Base-by-base conservation (phyloP, 2,888 invertebrate species). In the Agonopterix subpropinquella region DNA sequence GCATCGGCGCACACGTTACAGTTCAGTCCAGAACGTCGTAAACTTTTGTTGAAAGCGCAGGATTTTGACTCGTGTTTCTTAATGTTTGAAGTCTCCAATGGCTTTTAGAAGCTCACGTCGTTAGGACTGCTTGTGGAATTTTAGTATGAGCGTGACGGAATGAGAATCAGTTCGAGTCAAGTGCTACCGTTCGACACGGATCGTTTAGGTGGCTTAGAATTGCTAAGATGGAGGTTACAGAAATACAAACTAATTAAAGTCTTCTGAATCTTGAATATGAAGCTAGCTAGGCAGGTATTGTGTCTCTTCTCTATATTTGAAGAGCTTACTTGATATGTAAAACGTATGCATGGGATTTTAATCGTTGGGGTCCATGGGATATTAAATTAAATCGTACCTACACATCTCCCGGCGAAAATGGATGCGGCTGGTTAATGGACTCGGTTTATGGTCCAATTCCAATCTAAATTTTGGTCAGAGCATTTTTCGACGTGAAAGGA, bases 161-260 rank as follows among this genome's bases (percentile, higher is more conserved):
- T 73, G 67, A 59, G 66, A 66, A 65, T 67, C 63, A 64, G 67
- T 68, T 64, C 57, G 39, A 64, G 64, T 65, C 66, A 66, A 67
- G 70, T 66, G 70, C 72, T 69, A 67, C 71, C 64, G 72, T 70
- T 72, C 56, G 64, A 64, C 62, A 64, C 59, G 61, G 62, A 61
- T 64, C 61, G 60, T 64, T 61, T 57, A 59, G 54, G 65, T 61
- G 56, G 53, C 56, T 60, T 53, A 39, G 44, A 48, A 47, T 48
- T 49, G 50, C 48, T 39, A 11, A 39, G 48, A 50, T 48, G 47
- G 28, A 28, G 28, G 28, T 28, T 28, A 28, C 28, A 28, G 28
- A 28, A 28, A 28, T 28, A 28, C 28, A 28, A 28, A 28, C 28
- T 28, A 28, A 28, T 28, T 28, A 28, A 28, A 28, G 28, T 28